phyloP scores from a whole-genome alignment of 2,888 invertebrate species.

The Mylabris sibirica region DNA sequence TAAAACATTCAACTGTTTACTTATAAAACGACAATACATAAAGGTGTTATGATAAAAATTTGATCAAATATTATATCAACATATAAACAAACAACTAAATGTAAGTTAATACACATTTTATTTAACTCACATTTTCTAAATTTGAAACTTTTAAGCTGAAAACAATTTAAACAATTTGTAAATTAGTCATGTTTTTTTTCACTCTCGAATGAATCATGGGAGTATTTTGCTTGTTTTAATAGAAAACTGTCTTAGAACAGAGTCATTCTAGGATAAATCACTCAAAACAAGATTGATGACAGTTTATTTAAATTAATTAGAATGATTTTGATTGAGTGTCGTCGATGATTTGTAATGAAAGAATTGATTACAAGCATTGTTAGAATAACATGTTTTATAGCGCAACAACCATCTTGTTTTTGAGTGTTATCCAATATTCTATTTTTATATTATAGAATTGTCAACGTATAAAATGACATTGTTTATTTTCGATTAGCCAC shows the following conservation, averaged over 20 bases:
- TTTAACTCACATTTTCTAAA: not conserved
- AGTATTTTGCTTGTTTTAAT: slow-evolving; percentile 29
- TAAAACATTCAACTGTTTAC: slow-evolving; percentile 34
- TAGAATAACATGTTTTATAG: slow-evolving; percentile 41
- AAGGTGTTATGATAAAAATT: slow-evolving; percentile 17
- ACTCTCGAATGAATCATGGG: slow-evolving; percentile 27
- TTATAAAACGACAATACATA: slow-evolving; percentile 1
- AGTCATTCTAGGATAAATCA: not conserved
- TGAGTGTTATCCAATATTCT: slow-evolving; percentile 60
- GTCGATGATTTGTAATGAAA: slow-evolving; percentile 14
- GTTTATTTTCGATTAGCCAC: slow-evolving; percentile 53
- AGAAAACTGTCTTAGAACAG: slow-evolving; percentile 13
- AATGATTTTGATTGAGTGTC: not conserved
- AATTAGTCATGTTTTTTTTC: slow-evolving; percentile 32
- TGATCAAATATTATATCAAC: not conserved
- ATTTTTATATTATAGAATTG: slow-evolving; percentile 58
- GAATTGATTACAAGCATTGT: slow-evolving; percentile 46
- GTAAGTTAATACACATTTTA: not conserved
- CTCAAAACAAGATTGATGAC: not conserved
- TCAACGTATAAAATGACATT: slow-evolving; percentile 53
- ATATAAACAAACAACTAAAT: not conserved
- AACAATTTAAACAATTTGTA: not conserved
- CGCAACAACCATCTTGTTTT: slow-evolving; percentile 58
- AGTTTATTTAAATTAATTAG: not conserved
- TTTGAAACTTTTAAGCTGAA: not conserved